Base-by-base conservation (phyloP, 2,797 vertebrate genomes). In the Sternotherus odoratus region DNA sequence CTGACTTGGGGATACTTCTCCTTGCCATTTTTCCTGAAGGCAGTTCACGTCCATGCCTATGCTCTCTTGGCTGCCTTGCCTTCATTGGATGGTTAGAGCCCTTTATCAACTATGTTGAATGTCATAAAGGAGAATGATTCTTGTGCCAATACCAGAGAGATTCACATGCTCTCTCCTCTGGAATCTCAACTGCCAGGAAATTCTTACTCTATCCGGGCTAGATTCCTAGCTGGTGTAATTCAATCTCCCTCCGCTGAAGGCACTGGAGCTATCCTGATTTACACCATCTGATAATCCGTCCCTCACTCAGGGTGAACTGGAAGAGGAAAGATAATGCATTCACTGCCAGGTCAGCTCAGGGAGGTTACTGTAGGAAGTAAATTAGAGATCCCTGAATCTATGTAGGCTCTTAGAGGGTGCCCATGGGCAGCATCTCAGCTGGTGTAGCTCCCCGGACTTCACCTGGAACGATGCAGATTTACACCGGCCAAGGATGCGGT, bases 21-120 rank as follows among this genome's bases (percentile, higher is more conserved):
- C 0, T 24, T 88, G 94, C 94, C 94, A 95, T 95, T 95, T 94
- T 36, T 91, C 95, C 93, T 87, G 81, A 28, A 85, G 96, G 91
- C 94, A 95, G 46, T 56, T 56, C 51, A 91, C 92, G 93, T 94
- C 96, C 91, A 51, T 13, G 60, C 91, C 94, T 94, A 81, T 87
- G 5, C 72, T 46, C 19, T 91, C 85, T 7, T 69, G 85, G 85
- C 85, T 89, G 48, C 51, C 84, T 91, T 88, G 48, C 86, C 93
- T 88, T 86, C 84, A 39, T 43, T 87, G 92, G 57, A 87, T 95
- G 92, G 90, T 87, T 83, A 91, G 83, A 87, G 75, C 1, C 83
- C 75, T 86, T 96, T 93, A 92, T 88, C 90, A 90, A 92, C 74
- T 75, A 75, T 28, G 33, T 77, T 72, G 77, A 78, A 80, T 1